phyloP scores from a whole-genome alignment of 2,888 invertebrate genomes.

The Pristionchus mayeri region DNA sequence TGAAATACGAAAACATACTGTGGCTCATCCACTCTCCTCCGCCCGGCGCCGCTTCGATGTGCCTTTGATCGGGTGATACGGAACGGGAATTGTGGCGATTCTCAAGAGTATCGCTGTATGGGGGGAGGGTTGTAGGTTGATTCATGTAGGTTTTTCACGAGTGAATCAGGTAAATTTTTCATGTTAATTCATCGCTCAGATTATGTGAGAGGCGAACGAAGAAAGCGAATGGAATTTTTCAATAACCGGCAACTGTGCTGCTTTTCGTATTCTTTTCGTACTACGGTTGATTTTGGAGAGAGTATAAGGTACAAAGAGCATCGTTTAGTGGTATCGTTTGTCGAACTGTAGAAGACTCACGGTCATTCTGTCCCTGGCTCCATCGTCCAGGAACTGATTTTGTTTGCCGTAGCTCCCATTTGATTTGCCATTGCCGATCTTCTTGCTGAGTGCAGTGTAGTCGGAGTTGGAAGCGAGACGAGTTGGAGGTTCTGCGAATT shows the following conservation, averaged over 20 bases:
- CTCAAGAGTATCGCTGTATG: no score
- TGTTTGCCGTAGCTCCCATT: not conserved
- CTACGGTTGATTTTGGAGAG: no score
- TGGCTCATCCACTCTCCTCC: constrained; percentile 28
- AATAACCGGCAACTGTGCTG: no score
- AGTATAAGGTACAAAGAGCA: no score
- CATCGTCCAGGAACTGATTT: not conserved
- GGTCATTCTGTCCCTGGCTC: not conserved
- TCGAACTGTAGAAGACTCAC: not conserved
- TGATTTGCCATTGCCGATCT: not conserved
- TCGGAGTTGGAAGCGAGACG: constrained; percentile 30
- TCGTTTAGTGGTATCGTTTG: no score
- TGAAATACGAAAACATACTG: constrained; percentile 22
- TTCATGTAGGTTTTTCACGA: no score
- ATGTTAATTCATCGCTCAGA: no score
- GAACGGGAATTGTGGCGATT: constrained; percentile 18
- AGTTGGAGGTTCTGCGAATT: constrained; percentile 41
- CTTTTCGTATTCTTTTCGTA: no score
- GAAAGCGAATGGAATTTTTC: no score
- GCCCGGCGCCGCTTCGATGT: not conserved
- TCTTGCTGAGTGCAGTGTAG: constrained; percentile 36
- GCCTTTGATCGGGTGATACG: constrained; percentile 7
- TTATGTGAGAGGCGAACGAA: no score
- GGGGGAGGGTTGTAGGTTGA: no score
- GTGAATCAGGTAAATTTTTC: no score